phyloP scores from a whole-genome alignment of 2,888 invertebrate genomes.

The Agonum fuliginosum region DNA sequence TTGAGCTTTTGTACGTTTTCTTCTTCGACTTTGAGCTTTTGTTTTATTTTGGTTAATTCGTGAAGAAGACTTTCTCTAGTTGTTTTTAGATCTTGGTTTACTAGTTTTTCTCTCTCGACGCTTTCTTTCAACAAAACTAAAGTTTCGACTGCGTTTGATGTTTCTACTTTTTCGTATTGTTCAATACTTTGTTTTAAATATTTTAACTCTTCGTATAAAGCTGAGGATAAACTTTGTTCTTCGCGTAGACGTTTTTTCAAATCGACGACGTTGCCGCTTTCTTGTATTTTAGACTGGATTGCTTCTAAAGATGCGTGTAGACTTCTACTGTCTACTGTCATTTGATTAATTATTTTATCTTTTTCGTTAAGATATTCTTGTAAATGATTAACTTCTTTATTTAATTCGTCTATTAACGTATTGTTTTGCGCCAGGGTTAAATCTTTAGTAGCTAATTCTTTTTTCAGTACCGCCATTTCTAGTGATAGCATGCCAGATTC shows the following conservation, averaged over 20 bases:
- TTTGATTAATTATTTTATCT: conserved; percentile 77
- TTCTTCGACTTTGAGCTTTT: conserved; percentile 74
- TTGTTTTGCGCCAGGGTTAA: conserved; percentile 64
- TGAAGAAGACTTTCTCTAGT: conserved; percentile 74
- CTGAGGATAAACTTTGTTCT: conserved; percentile 73
- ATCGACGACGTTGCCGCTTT: conserved; percentile 77
- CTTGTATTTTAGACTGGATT: conserved; percentile 75
- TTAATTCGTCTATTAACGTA: conserved; percentile 69
- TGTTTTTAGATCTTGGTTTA: conserved; percentile 73
- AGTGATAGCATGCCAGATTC: conserved; percentile 60
- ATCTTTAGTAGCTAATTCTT: conserved; percentile 65
- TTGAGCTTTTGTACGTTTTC: conserved; percentile 76
- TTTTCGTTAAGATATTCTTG: conserved; percentile 77
- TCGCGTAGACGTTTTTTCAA: conserved; percentile 76
- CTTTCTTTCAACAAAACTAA: conserved; percentile 71
- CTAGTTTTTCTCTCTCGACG: conserved; percentile 73
- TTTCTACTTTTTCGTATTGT: conserved; percentile 68
- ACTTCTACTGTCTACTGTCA: conserved; percentile 76
- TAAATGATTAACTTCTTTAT: conserved; percentile 76
- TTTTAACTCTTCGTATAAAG: conserved; percentile 69
- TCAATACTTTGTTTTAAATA: conserved; percentile 61
- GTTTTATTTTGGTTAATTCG: conserved; percentile 73
- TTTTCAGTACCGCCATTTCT: conserved; percentile 62
- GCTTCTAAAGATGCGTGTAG: conserved; percentile 75
- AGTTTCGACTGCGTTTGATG: conserved; percentile 62